Percentiles rank a stretch among this genome's conserved stretches.
Conservation (phyloP, 2,113 vertebrate genomes). For the Cairina moschata region DNA sequence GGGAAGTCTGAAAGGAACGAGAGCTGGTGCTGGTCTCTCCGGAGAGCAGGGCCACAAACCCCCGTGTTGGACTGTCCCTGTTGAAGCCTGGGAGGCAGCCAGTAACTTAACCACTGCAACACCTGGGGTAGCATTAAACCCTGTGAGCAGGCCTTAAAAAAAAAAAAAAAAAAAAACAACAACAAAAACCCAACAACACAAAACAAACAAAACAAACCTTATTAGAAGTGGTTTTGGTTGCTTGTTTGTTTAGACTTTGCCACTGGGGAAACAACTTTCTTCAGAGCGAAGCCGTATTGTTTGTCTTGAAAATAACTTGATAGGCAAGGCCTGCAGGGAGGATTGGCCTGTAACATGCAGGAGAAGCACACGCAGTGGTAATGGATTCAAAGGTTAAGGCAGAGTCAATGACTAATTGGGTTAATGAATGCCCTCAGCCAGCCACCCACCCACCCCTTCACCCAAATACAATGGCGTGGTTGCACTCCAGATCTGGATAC, state of each 20-base stretch:
- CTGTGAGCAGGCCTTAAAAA: not conserved
- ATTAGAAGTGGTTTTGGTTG: not conserved
- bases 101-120: not conserved
- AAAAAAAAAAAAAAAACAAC: not conserved
- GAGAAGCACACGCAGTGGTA: not conserved
- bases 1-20: not conserved
- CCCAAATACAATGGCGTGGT: not conserved
- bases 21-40: not conserved
- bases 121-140: not conserved
- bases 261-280: not conserved
- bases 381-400: not conserved
- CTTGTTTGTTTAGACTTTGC: not conserved
- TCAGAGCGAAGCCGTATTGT: not conserved
- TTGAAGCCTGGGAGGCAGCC: not conserved
- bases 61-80: not conserved
- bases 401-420: slow-evolving; percentile 3
- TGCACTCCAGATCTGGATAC: not conserved
- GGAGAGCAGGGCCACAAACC: not conserved
- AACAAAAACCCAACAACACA: too few species aligned
- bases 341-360: not conserved
- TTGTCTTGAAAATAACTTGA: slow-evolving; percentile 17
- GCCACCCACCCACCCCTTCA: not conserved
- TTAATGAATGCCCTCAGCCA: not conserved
- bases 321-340: not conserved
- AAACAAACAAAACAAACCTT: not conserved